phyloP scores from a whole-genome alignment of 2,888 invertebrate species.

The Hipparchia sbordonii region DNA sequence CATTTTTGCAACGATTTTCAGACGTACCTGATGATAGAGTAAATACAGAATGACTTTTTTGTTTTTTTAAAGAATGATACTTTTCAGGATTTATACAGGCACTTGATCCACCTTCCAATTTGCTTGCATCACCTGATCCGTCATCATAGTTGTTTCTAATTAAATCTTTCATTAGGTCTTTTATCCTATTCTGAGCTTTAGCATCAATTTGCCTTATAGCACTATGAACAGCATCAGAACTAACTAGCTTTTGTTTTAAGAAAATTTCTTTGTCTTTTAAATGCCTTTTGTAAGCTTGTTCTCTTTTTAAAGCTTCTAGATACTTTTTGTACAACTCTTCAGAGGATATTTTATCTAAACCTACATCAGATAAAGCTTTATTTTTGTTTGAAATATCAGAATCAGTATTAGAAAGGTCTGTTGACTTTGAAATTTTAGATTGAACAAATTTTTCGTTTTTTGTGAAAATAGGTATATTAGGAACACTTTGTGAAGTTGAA shows the following conservation, averaged over 20 bases:
- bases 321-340: conserved; percentile 72
- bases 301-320: conserved; percentile 66
- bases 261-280: conserved; percentile 70
- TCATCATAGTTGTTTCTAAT: conserved; percentile 74
- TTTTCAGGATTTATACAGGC: conserved; percentile 51
- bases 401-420: conserved; percentile 57
- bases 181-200: conserved; percentile 57
- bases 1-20: conserved; percentile 53
- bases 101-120: conserved; percentile 63
- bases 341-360: conserved; percentile 64
- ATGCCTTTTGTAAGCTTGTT: conserved; percentile 67
- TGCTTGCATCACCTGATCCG: conserved; percentile 77
- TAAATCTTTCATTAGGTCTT: conserved; percentile 71
- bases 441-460: conserved; percentile 52
- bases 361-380: conserved; percentile 60
- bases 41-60: conserved; percentile 73
- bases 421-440: conserved; percentile 48
- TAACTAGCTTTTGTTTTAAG: conserved; percentile 68
- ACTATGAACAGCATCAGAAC: conserved; percentile 61
- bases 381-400: conserved; percentile 66
- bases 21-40: conserved; percentile 71
- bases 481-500: conserved; percentile 74
- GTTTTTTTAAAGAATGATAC: conserved; percentile 50
- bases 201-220: conserved; percentile 47
- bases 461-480: conserved; percentile 62